Base-by-base conservation (phyloP, 2,888 invertebrate genomes). In the Molorchus minor region DNA sequence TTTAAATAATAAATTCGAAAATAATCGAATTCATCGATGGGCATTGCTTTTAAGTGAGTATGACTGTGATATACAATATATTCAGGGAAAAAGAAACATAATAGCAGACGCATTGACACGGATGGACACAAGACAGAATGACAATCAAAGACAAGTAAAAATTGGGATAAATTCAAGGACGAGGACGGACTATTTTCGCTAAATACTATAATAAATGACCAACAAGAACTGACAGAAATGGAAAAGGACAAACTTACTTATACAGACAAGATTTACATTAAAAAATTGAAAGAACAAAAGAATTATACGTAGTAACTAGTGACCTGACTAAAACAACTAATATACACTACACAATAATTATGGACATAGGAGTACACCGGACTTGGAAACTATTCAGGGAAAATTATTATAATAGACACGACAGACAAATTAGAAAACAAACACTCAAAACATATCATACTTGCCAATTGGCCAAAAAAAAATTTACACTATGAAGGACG, bases 11-110 rank as follows among this genome's bases (percentile, higher is more conserved):
- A 45, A 38, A 53, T 58, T 17, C 45, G 52, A 41, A 3, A 58
- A 45, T 21, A 46, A 30, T 33, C 21, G 55, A 15, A 38, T 59
- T n/a, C 46, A 59, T 20, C 13, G 59, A 59, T 55, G 54, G 55
- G 35, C 38, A 20, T 36, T 58, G 3, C 15, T 53, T 25, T 12
- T 53, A 15, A 12, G 30, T 8, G 43, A 47, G 16, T 52, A 36
- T 36, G 33, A 21, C 30, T 58, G 53, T 25, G 10, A 29, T 19
- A 40, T 59, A 29, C 15, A 45, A 54, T 40, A 49, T 19, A 19
- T 55, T 41, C 21, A 35, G 12, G 55, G 58, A 53, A 7, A 29
- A 45, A 21, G n/a, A 19, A 58, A 53, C 13, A 16, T 53, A 29
- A 10, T 51, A 12, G 38, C 46, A 30, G 58, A 58, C n/a, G 44